Conservation (phyloP, 1,140 invertebrate genomes). For the Pseudomyrmex sp. region DNA sequence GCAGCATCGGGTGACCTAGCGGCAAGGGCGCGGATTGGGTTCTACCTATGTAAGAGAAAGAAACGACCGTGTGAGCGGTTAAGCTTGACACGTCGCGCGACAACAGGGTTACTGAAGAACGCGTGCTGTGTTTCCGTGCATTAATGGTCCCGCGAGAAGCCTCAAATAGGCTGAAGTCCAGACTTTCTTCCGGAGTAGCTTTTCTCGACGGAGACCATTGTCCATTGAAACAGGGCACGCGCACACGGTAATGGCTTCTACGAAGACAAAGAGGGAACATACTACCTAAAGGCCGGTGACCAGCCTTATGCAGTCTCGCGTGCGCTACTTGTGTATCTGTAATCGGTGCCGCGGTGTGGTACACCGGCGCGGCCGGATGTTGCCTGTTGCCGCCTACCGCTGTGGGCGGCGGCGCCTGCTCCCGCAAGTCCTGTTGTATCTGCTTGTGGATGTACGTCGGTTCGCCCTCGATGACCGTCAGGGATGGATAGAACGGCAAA, state of each 20-base stretch:
- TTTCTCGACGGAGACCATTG: slow-evolving; percentile 7
- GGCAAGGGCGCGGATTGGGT: slow-evolving; percentile 98
- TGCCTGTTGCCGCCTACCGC: slow-evolving; percentile 24
- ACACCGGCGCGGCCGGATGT: slow-evolving; percentile 61
- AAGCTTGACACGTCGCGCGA: neutral
- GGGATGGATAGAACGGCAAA: slow-evolving; percentile 91
- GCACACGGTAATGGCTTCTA: slow-evolving; percentile 66
- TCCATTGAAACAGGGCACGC: slow-evolving; percentile 49
- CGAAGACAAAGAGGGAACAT: slow-evolving; percentile 81
- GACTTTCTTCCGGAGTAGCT: neutral
- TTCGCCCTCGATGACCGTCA: slow-evolving; percentile 88
- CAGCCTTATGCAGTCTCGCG: slow-evolving; percentile 90
- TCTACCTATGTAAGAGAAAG: slow-evolving; percentile 82
- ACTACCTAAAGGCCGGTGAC: slow-evolving; percentile 92
- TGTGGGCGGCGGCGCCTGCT: slow-evolving; percentile 41
- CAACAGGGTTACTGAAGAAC: neutral
- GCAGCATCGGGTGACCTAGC: slow-evolving; percentile 96
- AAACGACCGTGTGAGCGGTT: neutral
- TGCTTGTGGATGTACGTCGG: slow-evolving; percentile 87
- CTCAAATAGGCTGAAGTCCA: neutral
- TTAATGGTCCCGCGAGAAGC: slow-evolving; percentile 37
- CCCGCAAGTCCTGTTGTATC: slow-evolving; percentile 83
- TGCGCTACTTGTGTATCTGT: slow-evolving; percentile 90
- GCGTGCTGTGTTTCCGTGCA: slow-evolving; percentile 55
- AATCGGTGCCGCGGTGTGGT: slow-evolving; percentile 84